These are phyloP conservation scores for Matsumyia berberina DNA, from an alignment of 2,888 invertebrate species.

Conservation along the genomic window DNA sequence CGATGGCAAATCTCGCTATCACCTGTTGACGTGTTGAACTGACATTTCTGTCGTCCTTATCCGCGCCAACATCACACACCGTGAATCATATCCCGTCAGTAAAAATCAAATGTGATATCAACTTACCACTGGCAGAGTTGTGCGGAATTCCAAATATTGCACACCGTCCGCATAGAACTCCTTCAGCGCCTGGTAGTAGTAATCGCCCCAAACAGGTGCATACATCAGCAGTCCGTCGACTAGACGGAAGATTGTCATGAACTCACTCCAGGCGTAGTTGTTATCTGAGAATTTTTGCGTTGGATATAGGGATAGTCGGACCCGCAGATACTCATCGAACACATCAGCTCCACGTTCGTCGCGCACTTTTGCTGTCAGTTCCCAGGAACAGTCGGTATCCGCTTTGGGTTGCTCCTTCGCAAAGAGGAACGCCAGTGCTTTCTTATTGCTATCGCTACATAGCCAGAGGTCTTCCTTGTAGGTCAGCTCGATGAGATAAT, in stretches of 20 bases:
- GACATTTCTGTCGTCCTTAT: not conserved
- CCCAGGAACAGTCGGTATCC: slow-evolving; percentile 78
- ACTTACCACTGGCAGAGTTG: slow-evolving; percentile 85
- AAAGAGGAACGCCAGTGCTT: slow-evolving; percentile 77
- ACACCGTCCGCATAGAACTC: slow-evolving; percentile 88
- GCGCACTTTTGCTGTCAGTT: slow-evolving; percentile 79
- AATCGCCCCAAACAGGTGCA: slow-evolving; percentile 88
- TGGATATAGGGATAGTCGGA: slow-evolving; percentile 86
- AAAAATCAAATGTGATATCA: not conserved
- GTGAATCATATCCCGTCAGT: slow-evolving; percentile 1
- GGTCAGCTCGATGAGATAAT: slow-evolving; percentile 88
- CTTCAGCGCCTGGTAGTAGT: slow-evolving; percentile 87
- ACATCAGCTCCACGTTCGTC: slow-evolving; percentile 74
- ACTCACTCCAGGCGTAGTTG: slow-evolving; percentile 87
- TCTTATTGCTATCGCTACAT: slow-evolving; percentile 81
- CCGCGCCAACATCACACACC: not conserved
- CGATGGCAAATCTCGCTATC: not conserved
- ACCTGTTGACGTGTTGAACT: not conserved
- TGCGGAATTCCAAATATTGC: slow-evolving; percentile 89
- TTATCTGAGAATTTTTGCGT: slow-evolving; percentile 85
- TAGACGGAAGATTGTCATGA: slow-evolving; percentile 86
- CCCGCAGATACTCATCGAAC: slow-evolving; percentile 86
- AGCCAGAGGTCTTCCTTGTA: slow-evolving; percentile 86
- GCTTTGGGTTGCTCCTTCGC: slow-evolving; percentile 77
- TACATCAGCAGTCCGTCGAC: slow-evolving; percentile 86